Percentiles rank a stretch among this genome's conserved stretches.
Conservation (phyloP, 2,113 vertebrate species). For the Campylorhamphus procurvoides region DNA sequence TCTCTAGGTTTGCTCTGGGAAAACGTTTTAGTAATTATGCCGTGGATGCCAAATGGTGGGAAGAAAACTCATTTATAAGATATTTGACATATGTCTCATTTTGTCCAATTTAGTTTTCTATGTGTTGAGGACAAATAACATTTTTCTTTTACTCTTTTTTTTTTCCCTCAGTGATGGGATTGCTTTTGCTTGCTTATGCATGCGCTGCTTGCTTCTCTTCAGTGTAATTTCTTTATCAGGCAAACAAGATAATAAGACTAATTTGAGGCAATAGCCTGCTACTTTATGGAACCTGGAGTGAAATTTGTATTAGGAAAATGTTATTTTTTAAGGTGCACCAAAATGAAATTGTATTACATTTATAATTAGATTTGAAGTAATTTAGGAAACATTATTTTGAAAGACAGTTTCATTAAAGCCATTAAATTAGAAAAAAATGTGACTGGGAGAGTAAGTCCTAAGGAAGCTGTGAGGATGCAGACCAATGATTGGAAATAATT, state of each 20-base stretch:
- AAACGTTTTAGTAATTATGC: not conserved
- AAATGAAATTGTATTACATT: not conserved
- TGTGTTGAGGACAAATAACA: not conserved
- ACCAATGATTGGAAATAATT: not conserved
- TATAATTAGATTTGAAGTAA: not conserved
- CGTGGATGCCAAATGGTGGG: not conserved
- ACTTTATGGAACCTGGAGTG: not conserved
- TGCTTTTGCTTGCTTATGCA: not conserved
- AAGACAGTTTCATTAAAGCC: not conserved
- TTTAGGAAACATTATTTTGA: not conserved
- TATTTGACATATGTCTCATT: constrained; percentile 39
- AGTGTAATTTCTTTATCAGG: not conserved
- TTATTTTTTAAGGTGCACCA: not conserved
- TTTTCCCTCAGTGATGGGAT: not conserved
- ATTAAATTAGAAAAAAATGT: not conserved
- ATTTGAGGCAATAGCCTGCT: not conserved
- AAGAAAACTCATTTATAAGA: not conserved
- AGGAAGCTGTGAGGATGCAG: not conserved
- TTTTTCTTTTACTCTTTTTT: not conserved
- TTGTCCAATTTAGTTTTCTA: not conserved
- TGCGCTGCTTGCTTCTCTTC: not conserved
- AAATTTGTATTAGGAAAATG: not conserved
- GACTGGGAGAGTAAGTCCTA: not conserved
- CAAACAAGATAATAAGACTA: not conserved
- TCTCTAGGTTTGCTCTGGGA: not conserved